phyloP scores from a whole-genome alignment of 2,113 vertebrate species.

The Pagrus major region DNA sequence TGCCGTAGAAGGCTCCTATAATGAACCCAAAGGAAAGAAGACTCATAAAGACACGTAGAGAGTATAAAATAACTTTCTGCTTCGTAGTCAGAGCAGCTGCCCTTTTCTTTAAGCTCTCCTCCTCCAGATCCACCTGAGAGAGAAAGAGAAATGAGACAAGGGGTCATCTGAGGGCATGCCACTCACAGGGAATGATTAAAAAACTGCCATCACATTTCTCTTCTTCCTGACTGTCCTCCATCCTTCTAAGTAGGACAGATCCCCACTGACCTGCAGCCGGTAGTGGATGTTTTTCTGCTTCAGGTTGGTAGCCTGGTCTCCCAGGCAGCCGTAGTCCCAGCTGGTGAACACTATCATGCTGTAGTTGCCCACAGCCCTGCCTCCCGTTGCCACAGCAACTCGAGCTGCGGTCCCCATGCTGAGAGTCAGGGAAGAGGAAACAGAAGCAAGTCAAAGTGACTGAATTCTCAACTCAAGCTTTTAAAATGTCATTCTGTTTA shows the following conservation, averaged over 20 bases:
- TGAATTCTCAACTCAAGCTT: conserved; percentile 6
- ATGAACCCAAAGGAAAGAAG: conserved; percentile 81
- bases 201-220: background rate
- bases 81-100: conserved; percentile 77
- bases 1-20: conserved; percentile 79
- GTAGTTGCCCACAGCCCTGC: conserved; percentile 83
- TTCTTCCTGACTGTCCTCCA: background rate
- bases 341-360: conserved; percentile 87
- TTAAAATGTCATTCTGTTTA: conserved; percentile 18
- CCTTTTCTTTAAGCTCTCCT: conserved; percentile 78
- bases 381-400: conserved; percentile 84
- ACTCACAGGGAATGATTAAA: background rate
- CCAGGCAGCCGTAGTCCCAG: conserved; percentile 89
- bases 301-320: conserved; percentile 78
- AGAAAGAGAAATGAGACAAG: background rate
- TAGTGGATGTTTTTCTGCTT: conserved; percentile 87
- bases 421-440: conserved; percentile 20
- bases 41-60: conserved; percentile 74
- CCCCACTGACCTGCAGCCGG: conserved; percentile 85
- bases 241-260: conserved; percentile 23
- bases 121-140: conserved; percentile 90
- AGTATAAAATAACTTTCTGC: conserved; percentile 78
- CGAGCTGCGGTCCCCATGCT: conserved; percentile 87
- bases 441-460: conserved; percentile 18
- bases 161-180: background rate